Evolutionary conservation across 2,113 vertebrate species (phyloP), one percentile per base, ranked within the genome.

Genomic region (Lasiurus borealis): DNA sequence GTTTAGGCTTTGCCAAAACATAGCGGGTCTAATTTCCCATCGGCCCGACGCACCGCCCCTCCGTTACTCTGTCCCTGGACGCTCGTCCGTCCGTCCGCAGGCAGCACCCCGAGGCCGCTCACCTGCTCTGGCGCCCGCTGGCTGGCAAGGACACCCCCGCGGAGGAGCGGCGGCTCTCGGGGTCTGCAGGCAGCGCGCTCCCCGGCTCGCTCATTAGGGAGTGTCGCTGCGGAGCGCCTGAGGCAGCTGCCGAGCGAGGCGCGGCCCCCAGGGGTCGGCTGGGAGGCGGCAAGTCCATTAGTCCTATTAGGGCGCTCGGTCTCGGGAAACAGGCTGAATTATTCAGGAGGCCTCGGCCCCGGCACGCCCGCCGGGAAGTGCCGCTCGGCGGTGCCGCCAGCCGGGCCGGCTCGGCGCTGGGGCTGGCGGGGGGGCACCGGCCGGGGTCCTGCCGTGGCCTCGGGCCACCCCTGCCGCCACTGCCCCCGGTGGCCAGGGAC

Each of bases 271-370:
- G 93, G 97, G 78, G 94, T 95, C 97, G 96, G 96, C 98, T 98
- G 96, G 97, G 98, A 98, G 98, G 84, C 98, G 94, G 98, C 90
- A 97, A 98, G 99, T 99, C 99, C 99, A 99, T 99, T 99, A 99
- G 99, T 97, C 97, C 98, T 98, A 99, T 99, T 98, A 99, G 98
- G 98, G 96, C 96, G 91, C 97, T 96, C 97, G 97, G 97, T 98
- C 98, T 98, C 98, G 90, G 98, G 98, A 98, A 98, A 98, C 98
- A 98, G 98, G 98, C 97, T 99, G 99, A 99, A 99, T 99, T 99
- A 99, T 99, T 99, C 98, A 99, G 97, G 97, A 98, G 95, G 82
- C 98, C 97, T 98, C 98, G 97, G 96, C 97, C 97, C 66, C 99
- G 99, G 99, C 99, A 99, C 99, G 99, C 99, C 46, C 46, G 46